These are phyloP conservation scores for Mimumesa dahlbomi DNA, from an alignment of 2,888 invertebrate species.

Conservation along the genomic window DNA sequence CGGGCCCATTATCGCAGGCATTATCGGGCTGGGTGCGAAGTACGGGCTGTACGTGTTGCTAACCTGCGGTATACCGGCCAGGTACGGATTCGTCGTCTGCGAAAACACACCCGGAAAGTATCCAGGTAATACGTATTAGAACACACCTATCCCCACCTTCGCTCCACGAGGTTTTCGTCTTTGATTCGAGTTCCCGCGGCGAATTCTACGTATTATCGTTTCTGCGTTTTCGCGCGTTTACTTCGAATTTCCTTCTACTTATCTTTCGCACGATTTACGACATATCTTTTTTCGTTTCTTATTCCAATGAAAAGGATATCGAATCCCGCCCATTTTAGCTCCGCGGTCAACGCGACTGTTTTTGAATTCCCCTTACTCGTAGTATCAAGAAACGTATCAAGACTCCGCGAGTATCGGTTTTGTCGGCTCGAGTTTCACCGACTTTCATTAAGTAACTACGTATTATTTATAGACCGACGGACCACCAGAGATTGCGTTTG, in stretches of 20 bases:
- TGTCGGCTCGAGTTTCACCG: neutral
- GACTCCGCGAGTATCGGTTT: constrained; percentile 24
- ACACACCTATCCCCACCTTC: constrained; percentile 49
- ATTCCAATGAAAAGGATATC: neutral
- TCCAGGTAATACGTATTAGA: constrained; percentile 71
- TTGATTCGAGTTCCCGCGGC: constrained; percentile 21
- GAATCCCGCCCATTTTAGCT: constrained; percentile 8
- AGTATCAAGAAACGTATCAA: constrained; percentile 13
- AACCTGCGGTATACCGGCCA: constrained; percentile 94
- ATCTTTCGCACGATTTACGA: neutral
- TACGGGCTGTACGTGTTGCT: constrained; percentile 95
- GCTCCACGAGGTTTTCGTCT: constrained; percentile 46
- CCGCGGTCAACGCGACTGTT: neutral
- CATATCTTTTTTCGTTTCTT: neutral
- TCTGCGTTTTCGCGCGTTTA: neutral
- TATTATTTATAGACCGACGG: neutral
- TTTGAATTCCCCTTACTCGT: neutral
- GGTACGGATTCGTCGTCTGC: constrained; percentile 94
- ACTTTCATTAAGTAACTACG: neutral
- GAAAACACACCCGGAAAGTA: constrained; percentile 72
- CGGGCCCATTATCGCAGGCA: constrained; percentile 94
- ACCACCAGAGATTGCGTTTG: neutral
- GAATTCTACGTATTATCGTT: too few relatives aligned
- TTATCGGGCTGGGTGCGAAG: constrained; percentile 92
- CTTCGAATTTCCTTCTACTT: neutral